Percentiles rank a stretch among this genome's conserved stretches.
phyloP scores from a whole-genome alignment of 2,797 vertebrate species.

The Sarcoramphus papa region DNA sequence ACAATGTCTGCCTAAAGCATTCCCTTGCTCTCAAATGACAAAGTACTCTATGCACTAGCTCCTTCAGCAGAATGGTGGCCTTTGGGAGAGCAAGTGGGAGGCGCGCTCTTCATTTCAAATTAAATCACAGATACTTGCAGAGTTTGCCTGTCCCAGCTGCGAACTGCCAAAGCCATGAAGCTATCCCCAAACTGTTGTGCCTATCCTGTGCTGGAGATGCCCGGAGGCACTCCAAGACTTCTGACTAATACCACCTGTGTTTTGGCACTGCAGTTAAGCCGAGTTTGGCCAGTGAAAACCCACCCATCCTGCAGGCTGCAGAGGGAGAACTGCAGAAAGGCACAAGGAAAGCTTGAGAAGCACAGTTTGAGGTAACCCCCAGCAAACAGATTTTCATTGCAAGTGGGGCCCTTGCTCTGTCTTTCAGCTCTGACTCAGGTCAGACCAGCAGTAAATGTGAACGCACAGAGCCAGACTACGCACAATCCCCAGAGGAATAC shows the following conservation, averaged over 20 bases:
- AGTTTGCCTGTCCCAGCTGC: neutral
- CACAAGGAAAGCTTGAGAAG: neutral
- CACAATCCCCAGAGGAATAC: neutral
- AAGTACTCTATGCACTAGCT: neutral
- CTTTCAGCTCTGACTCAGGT: neutral
- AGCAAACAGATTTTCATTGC: neutral
- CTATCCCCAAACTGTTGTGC: neutral
- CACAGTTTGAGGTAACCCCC: neutral
- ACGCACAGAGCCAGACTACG: neutral
- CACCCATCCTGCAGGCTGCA: neutral
- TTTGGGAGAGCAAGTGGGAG: neutral
- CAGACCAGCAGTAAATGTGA: neutral
- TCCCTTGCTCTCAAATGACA: neutral
- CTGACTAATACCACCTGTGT: neutral
- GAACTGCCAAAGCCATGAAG: neutral
- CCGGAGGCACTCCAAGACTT: neutral
- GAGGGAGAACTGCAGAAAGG: neutral
- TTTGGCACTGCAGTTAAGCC: neutral
- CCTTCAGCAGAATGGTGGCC: neutral
- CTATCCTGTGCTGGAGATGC: neutral
- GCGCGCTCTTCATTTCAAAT: neutral
- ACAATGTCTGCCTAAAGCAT: neutral
- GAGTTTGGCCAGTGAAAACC: neutral
- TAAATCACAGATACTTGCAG: neutral
- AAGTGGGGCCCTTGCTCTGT: neutral